Evolutionary conservation across 2,797 vertebrate genomes (phyloP).

Genomic region (Lagocephalus sceleratus): DNA sequence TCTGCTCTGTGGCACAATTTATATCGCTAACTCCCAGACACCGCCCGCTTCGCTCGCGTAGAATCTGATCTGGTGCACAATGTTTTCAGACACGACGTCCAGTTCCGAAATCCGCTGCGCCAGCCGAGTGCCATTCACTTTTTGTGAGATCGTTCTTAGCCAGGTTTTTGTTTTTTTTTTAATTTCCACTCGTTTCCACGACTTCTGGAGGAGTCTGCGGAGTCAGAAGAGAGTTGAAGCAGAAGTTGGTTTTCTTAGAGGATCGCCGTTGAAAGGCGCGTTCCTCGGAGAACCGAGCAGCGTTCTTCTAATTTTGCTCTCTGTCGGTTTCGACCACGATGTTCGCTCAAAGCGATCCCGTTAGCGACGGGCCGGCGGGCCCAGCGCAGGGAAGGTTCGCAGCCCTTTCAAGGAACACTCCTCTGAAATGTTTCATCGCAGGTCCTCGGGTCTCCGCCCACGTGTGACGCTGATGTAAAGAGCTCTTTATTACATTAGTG

Average conservation of each 20-base stretch:
- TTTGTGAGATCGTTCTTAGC: no score
- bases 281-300: background rate
- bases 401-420: background rate
- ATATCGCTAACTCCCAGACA: background rate
- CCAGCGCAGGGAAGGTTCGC: background rate
- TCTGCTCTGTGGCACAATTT: conserved; percentile 1
- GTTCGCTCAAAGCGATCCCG: background rate
- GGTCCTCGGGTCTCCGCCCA: background rate
- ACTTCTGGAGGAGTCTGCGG: no score
- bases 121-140: no score
- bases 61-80: background rate
- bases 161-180: no score
- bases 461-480: background rate
- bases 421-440: background rate
- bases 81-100: background rate
- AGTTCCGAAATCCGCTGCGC: no score
- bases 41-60: background rate
- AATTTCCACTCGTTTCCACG: no score
- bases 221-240: background rate
- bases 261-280: background rate
- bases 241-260: background rate
- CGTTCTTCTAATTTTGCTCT: background rate
- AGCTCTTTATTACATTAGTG: background rate
- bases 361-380: background rate
- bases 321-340: background rate